Conservation (phyloP, 2,888 invertebrate species). For the Xylophagus ater region DNA sequence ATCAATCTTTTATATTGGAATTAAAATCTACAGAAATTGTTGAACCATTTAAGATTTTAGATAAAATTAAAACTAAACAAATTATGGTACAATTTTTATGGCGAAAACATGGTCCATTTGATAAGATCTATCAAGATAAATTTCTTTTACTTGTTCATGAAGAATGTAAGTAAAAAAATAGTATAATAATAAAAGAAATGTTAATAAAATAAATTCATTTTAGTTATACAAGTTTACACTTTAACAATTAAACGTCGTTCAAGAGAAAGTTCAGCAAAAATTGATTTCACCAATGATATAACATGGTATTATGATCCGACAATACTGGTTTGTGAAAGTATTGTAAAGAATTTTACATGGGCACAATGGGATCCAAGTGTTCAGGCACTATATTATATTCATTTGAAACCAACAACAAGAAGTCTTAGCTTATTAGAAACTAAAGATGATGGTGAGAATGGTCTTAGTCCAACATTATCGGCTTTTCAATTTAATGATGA, state of each 20-base stretch:
- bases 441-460: slow-evolving; percentile 52
- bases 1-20: slow-evolving; percentile 54
- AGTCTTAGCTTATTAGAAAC: slow-evolving; percentile 49
- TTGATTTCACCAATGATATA: slow-evolving; percentile 23
- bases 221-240: slow-evolving; percentile 31
- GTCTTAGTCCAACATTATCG: slow-evolving; percentile 61
- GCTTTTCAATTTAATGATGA: slow-evolving; percentile 80
- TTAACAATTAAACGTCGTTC: slow-evolving; percentile 40
- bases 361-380: slow-evolving; percentile 69
- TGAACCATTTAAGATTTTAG: slow-evolving; percentile 34
- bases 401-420: slow-evolving; percentile 58
- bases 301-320: slow-evolving; percentile 46
- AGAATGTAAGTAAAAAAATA: slow-evolving; percentile 50
- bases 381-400: slow-evolving; percentile 74
- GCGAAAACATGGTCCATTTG: slow-evolving; percentile 21
- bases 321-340: slow-evolving; percentile 44
- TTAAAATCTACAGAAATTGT: slow-evolving; percentile 40
- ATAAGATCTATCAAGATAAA: slow-evolving; percentile 45
- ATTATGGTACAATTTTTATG: slow-evolving; percentile 63
- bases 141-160: slow-evolving; percentile 65
- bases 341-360: slow-evolving; percentile 68
- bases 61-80: slow-evolving; percentile 54
- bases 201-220: not conserved
- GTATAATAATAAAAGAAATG: no score
- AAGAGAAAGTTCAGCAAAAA: slow-evolving; percentile 29